phyloP scores from a whole-genome alignment of 2,113 vertebrate genomes.

The cat (Felis catus) region F.catus_Fca126_mat1.0 CM031413.1:59385001-59385500 shows the following conservation, averaged over 20 bases:
- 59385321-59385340: neutral
- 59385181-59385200: neutral
- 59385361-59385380: neutral
- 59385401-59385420: neutral
- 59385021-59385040: neutral
- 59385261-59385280: neutral
- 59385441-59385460: neutral
- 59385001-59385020: neutral
- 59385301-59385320: neutral
- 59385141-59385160: neutral
- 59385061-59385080: neutral
- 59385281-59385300: neutral
- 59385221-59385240: neutral
- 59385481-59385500: neutral
- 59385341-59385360: neutral
- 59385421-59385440: neutral
- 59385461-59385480: neutral
- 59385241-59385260: neutral
- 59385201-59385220: neutral
- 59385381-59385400: neutral
- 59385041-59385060: neutral
- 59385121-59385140: neutral
- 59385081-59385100: fast-evolving
- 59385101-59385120: neutral
- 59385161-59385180: neutral